These are phyloP conservation scores for Bombus breviceps DNA, from an alignment of 1,140 invertebrate species.

Conservation along the genomic window DNA sequence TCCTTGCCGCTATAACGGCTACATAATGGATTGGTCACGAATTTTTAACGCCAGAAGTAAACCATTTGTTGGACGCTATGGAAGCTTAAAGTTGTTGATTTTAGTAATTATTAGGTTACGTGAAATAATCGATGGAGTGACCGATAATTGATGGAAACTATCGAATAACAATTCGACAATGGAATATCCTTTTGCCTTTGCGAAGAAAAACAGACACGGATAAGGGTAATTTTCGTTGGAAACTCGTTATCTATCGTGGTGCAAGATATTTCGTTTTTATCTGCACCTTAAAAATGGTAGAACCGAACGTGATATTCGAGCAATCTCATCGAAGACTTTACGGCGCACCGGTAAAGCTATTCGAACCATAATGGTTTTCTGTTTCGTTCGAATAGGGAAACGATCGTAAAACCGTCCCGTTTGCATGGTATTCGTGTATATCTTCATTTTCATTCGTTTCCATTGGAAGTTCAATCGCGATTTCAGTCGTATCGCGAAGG, in stretches of 20 bases:
- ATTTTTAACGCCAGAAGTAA: not conserved
- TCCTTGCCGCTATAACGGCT: too few relatives aligned
- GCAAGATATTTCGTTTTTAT: not conserved
- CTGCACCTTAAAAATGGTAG: not conserved
- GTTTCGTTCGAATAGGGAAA: not conserved
- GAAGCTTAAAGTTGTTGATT: not conserved
- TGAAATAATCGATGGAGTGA: too few relatives aligned
- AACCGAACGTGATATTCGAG: not conserved
- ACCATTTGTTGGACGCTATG: not conserved
- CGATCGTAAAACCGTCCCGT: not conserved
- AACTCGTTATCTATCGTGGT: not conserved
- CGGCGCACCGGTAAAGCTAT: not conserved
- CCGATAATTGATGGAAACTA: too few relatives aligned
- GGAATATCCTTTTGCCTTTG: not conserved
- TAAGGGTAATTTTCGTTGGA: not conserved
- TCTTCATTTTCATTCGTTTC: not conserved
- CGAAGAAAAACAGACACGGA: not conserved
- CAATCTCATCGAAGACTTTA: not conserved
- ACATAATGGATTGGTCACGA: constrained; percentile 24
- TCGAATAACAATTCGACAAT: too few relatives aligned
- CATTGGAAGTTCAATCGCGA: not conserved
- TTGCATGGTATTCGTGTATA: not conserved
- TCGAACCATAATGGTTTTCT: not conserved
- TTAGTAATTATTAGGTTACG: too few relatives aligned
- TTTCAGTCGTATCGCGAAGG: too few relatives aligned